phyloP scores from a whole-genome alignment of 2,113 vertebrate species.

The Candoia aspera region DNA sequence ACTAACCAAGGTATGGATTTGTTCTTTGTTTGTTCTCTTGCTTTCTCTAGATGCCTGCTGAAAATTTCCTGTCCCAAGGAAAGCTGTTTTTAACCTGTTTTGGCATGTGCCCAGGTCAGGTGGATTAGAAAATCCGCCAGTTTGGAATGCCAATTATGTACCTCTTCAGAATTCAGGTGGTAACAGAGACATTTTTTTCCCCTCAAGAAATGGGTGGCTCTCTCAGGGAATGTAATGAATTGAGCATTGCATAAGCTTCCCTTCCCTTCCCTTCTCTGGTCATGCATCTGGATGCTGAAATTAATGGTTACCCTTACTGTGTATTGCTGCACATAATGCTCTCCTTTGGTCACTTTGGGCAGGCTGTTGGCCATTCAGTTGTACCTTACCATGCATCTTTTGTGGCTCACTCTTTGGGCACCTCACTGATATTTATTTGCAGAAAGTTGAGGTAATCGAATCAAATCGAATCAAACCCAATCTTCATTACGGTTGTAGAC shows the following conservation, averaged over 20 bases:
- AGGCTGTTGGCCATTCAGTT: too few species aligned
- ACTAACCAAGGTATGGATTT: not conserved
- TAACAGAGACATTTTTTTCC: not conserved
- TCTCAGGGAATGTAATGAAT: not conserved
- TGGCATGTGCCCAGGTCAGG: constrained; percentile 56
- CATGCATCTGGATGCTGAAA: too few species aligned
- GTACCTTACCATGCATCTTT: too few species aligned
- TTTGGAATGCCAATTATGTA: constrained; percentile 65
- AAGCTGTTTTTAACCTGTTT: constrained; percentile 41
- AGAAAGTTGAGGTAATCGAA: too few species aligned
- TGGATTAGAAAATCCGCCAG: constrained; percentile 59
- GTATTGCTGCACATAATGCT: too few species aligned
- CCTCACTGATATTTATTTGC: too few species aligned
- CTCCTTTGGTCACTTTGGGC: too few species aligned
- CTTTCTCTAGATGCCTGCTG: not conserved
- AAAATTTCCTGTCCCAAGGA: fast-evolving
- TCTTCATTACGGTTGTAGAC: too few species aligned
- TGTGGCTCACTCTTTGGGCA: too few species aligned
- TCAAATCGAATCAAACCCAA: too few species aligned
- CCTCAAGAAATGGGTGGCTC: not conserved
- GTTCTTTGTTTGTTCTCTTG: not conserved
- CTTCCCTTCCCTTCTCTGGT: too few species aligned
- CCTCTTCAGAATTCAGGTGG: constrained; percentile 32
- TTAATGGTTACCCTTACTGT: too few species aligned
- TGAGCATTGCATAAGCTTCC: fast-evolving